Percentiles rank a stretch among this genome's conserved stretches.
These are phyloP conservation scores for Macquaria australasica DNA, from an alignment of 2,113 vertebrate genomes.

Conservation along the genomic window DNA sequence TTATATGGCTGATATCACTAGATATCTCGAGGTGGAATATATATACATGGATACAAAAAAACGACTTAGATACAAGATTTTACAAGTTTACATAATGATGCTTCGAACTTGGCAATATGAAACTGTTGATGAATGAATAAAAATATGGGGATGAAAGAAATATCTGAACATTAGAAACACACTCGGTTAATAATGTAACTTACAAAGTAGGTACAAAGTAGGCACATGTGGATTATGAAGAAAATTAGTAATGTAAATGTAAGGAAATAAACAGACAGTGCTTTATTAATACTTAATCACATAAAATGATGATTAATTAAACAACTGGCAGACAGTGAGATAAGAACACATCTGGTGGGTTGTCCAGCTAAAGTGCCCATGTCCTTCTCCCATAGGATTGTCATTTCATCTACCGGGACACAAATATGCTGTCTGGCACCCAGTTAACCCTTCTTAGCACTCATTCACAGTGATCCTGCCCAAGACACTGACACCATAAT, in stretches of 20 bases:
- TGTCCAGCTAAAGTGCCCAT: constrained; percentile 10
- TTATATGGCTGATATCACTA: not conserved
- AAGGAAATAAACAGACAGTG: constrained; percentile 12
- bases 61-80: not conserved
- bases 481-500: constrained; percentile 39
- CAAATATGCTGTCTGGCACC: constrained; percentile 40
- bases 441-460: constrained; percentile 31
- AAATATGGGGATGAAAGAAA: constrained; percentile 18
- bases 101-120: not conserved
- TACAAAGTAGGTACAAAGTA: not conserved
- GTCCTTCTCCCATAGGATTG: not conserved
- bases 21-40: not conserved
- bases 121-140: not conserved
- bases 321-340: constrained; percentile 17
- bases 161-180: not conserved
- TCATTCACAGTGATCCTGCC: constrained; percentile 29
- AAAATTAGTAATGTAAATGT: constrained; percentile 9
- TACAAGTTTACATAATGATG: not conserved
- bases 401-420: constrained; percentile 33
- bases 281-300: not conserved
- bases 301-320: not conserved
- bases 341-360: constrained; percentile 3
- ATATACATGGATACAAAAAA: not conserved
- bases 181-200: not conserved
- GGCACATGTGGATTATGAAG: constrained; percentile 19